phyloP scores from a whole-genome alignment of 2,113 vertebrate genomes.

The Camarhynchus parvulus region DNA sequence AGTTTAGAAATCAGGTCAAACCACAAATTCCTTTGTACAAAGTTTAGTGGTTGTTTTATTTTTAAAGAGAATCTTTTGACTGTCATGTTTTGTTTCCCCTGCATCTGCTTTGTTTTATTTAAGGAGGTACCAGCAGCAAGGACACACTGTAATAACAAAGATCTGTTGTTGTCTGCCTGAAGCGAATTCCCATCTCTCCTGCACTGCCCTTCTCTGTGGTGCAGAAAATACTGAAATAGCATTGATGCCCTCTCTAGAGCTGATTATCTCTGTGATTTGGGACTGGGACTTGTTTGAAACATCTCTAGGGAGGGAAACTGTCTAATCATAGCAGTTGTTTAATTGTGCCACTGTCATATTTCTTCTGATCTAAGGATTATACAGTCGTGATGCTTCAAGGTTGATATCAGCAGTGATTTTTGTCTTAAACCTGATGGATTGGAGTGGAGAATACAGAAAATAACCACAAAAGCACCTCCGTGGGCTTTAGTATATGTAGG shows the following conservation, averaged over 20 bases:
- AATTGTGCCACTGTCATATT: background rate
- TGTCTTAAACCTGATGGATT: background rate
- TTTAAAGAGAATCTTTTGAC: background rate
- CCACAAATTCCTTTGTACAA: background rate
- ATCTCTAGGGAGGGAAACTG: background rate
- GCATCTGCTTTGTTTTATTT: constrained; percentile 22
- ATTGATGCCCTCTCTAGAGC: background rate
- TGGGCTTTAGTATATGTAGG: background rate
- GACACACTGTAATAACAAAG: background rate
- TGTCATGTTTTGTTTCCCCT: background rate
- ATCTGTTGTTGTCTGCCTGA: background rate
- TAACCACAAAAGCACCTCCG: background rate
- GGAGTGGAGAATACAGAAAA: background rate
- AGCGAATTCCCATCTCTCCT: background rate
- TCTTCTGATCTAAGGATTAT: background rate
- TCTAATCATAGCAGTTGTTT: background rate
- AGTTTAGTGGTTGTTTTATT: background rate
- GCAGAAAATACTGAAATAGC: background rate
- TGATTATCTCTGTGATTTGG: background rate
- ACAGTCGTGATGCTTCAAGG: background rate
- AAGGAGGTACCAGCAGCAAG: constrained; percentile 17
- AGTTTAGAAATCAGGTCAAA: background rate
- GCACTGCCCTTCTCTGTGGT: background rate
- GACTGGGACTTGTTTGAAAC: background rate
- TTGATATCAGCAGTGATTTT: background rate